Evolutionary conservation across 2,113 vertebrate species (phyloP), one percentile per base, ranked within the genome.

Genomic region (Pelmatolapia mariae): DNA sequence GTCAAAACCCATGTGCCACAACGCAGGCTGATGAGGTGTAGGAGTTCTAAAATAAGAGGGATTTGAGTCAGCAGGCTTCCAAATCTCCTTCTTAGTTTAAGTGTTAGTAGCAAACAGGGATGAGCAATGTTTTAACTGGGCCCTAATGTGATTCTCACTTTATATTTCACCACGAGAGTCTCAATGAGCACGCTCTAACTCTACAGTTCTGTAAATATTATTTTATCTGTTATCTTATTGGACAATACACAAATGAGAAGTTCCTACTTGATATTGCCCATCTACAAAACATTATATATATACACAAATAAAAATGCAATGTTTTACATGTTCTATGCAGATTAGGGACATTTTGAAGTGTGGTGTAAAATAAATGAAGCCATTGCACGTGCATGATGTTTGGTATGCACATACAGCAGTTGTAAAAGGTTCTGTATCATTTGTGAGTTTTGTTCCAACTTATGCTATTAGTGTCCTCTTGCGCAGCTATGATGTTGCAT

Each of bases 31-130:
- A 85, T 22, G 38, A 89, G 90, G 78, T 63, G 85, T 68, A 86
- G 87, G 85, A 92, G 86, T 86, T 86, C 80, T 82, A 85, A 91
- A 91, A 86, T 91, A 89, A 89, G 87, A 94, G 79, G 91, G 53
- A 90, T 95, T 92, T 89, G 84, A 93, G 87, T 90, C 83, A 90
- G 87, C 78, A 81, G 83, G 79, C 89, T 33, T 91, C 47, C 80
- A 89, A 89, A 89, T 71, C 83, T 81, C 63, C 71, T 83, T 82
- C 45, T 90, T 90, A 84, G 86, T 81, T 92, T 50, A 57, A 61
- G n/a, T 54, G 56, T 82, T 85, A 79, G 45, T 43, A 86, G 78
- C 29, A 19, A 87, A 40, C 36, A 6, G 40, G 40, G 71, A 81
- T 26, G 57, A 56, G 63, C 57, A 18, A 45, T 24, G 81, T 86